Percentiles rank a stretch among this genome's conserved stretches.
phyloP scores from a whole-genome alignment of 2,797 vertebrate genomes.

The Sebastes wilsoni region DNA sequence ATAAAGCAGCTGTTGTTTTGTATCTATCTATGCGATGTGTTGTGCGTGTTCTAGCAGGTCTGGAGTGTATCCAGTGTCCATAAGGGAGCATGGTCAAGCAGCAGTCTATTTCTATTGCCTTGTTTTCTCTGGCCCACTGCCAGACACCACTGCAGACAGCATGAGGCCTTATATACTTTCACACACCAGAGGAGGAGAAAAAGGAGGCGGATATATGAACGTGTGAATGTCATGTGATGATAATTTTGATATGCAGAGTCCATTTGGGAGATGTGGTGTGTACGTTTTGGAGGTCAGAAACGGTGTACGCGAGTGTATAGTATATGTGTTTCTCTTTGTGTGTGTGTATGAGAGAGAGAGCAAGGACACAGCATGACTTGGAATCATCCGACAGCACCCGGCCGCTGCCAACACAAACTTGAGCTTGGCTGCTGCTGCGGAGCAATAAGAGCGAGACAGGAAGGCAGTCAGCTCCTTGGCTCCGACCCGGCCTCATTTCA shows the following conservation, averaged over 20 bases:
- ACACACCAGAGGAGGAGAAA: conserved; percentile 29
- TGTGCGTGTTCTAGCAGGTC: conserved; percentile 17
- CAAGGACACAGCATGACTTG: conserved; percentile 52
- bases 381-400: conserved; percentile 57
- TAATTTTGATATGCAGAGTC: conserved; percentile 21
- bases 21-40: background rate
- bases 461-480: conserved; percentile 64
- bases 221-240: conserved; percentile 13
- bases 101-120: conserved; percentile 50
- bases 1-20: conserved; percentile 30
- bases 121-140: conserved; percentile 64
- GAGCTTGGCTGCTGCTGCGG: conserved; percentile 72
- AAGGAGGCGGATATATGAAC: background rate
- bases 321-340: conserved; percentile 12
- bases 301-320: background rate
- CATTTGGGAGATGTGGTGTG: conserved; percentile 5
- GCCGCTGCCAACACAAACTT: conserved; percentile 78
- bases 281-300: conserved; percentile 32
- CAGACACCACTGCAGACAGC: conserved; percentile 58
- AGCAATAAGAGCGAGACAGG: conserved; percentile 64
- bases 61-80: conserved; percentile 46
- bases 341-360: conserved; percentile 5
- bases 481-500: conserved; percentile 9
- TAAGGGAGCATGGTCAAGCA: conserved; percentile 47
- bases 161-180: conserved; percentile 63